Percentiles rank a stretch among this genome's conserved stretches.
These are phyloP conservation scores for Melanchra persicariae DNA, from an alignment of 2,888 invertebrate genomes.

Conservation along the genomic window DNA sequence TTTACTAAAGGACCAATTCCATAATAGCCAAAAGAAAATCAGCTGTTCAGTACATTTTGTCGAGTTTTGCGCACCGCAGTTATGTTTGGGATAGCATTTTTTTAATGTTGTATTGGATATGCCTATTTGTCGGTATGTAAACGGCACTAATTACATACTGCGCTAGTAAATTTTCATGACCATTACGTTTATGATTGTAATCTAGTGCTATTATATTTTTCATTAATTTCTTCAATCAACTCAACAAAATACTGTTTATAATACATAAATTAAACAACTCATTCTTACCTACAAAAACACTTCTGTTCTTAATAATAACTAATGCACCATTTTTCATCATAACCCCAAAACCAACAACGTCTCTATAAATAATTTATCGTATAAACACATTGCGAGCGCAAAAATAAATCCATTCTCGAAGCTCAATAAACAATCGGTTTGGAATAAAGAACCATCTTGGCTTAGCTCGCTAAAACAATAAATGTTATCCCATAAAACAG, in stretches of 20 bases:
- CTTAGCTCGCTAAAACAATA: conserved; percentile 85
- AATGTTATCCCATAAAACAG: conserved; percentile 87
- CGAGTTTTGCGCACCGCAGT: no score
- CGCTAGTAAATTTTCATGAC: not conserved
- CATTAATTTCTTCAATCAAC: not conserved
- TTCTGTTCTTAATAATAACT: not conserved
- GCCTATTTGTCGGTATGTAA: no score
- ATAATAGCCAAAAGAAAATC: no score
- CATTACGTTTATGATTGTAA: no score
- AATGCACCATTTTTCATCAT: conserved; percentile 33
- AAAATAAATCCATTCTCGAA: conserved; percentile 63
- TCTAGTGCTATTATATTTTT: no score
- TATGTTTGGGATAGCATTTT: no score
- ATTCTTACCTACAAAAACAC: not conserved
- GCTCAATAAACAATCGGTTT: conserved; percentile 77
- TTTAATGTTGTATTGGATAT: no score
- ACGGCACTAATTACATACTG: not conserved
- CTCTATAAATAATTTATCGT: conserved; percentile 56
- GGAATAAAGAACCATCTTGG: conserved; percentile 75
- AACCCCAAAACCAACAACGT: conserved; percentile 31
- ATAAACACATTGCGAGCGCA: conserved; percentile 46
- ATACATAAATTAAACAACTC: conserved; percentile 5
- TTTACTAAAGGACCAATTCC: no score
- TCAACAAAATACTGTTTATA: not conserved
- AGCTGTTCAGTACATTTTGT: no score